phyloP scores from a whole-genome alignment of 2,888 invertebrate species.

The Mellilla xanthometata region DNA sequence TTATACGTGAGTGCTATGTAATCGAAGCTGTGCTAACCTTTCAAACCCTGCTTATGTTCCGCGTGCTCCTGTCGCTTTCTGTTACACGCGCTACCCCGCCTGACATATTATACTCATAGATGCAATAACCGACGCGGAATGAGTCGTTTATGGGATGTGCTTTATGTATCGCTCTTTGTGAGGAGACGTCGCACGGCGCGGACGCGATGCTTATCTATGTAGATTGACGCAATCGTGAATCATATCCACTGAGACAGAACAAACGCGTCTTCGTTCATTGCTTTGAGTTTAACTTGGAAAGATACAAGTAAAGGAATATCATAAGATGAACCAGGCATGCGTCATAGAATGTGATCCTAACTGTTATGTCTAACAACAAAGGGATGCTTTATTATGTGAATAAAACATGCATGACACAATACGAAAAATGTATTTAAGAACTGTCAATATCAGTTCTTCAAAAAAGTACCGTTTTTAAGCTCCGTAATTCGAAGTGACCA shows the following conservation, averaged over 20 bases:
- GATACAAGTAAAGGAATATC: too few species aligned
- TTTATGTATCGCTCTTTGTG: slow-evolving; percentile 24
- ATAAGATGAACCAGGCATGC: too few species aligned
- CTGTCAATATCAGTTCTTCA: too few species aligned
- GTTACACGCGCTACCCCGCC: slow-evolving; percentile 33
- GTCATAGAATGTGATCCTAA: too few species aligned
- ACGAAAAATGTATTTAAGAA: too few species aligned
- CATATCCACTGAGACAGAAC: background rate
- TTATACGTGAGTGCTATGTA: slow-evolving; percentile 77
- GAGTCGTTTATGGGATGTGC: slow-evolving; percentile 21
- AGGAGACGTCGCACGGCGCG: slow-evolving; percentile 18
- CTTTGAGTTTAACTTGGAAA: too few species aligned
- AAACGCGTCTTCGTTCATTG: too few species aligned
- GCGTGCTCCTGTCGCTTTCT: slow-evolving; percentile 44
- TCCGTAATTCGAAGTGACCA: too few species aligned
- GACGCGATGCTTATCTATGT: slow-evolving; percentile 4
- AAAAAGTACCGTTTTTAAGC: too few species aligned
- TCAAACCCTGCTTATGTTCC: slow-evolving; percentile 30
- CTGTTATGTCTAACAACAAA: too few species aligned
- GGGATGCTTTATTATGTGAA: too few species aligned
- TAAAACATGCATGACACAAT: too few species aligned
- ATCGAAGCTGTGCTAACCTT: slow-evolving; percentile 49
- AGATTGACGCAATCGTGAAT: background rate
- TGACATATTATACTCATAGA: slow-evolving; percentile 22
- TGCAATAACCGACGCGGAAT: slow-evolving; percentile 19